Evolutionary conservation across 1,140 invertebrate species (phyloP).

Genomic region (Orussus abietinus): DNA sequence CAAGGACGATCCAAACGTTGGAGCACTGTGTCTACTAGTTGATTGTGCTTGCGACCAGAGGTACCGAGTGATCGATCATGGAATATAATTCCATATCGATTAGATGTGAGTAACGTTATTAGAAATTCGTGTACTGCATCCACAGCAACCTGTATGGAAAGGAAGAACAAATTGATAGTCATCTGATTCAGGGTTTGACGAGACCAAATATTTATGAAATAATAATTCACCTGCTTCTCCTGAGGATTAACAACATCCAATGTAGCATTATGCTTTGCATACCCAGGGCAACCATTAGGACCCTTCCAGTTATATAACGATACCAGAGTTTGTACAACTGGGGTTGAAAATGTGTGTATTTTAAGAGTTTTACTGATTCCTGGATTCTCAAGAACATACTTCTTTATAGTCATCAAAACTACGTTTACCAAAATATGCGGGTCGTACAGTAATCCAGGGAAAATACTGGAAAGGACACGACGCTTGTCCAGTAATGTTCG

Average conservation of each 20-base stretch:
- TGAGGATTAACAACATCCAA: slow-evolving; percentile 39
- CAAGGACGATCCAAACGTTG: slow-evolving; percentile 62
- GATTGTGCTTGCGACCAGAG: slow-evolving; percentile 59
- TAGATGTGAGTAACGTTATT: slow-evolving; percentile 65
- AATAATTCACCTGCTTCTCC: slow-evolving; percentile 51
- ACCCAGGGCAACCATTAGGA: slow-evolving; percentile 51
- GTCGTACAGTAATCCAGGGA: slow-evolving; percentile 66
- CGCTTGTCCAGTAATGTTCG: slow-evolving; percentile 66
- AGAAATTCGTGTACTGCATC: slow-evolving; percentile 63
- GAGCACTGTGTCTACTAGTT: slow-evolving; percentile 61
- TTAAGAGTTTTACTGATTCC: slow-evolving; percentile 70
- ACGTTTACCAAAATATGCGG: slow-evolving; percentile 61
- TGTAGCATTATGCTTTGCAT: slow-evolving; percentile 21
- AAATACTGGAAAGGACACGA: slow-evolving; percentile 61
- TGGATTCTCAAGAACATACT: slow-evolving; percentile 64
- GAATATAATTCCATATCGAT: slow-evolving; percentile 67
- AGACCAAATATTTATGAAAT: slow-evolving; percentile 4
- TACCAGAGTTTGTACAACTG: slow-evolving; percentile 63
- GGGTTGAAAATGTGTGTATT: slow-evolving; percentile 65
- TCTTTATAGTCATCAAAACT: slow-evolving; percentile 64
- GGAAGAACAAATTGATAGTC: slow-evolving; percentile 8
- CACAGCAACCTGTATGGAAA: slow-evolving; percentile 45
- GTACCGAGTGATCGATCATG: slow-evolving; percentile 59
- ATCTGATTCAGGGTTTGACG: too few relatives aligned
- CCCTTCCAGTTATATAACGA: slow-evolving; percentile 74